A percentile compares a stretch with the other conserved stretches of the same genome.
Evolutionary conservation across 1,140 invertebrate species (phyloP).

Genomic region (Dendroctonus ponderosae): DNA sequence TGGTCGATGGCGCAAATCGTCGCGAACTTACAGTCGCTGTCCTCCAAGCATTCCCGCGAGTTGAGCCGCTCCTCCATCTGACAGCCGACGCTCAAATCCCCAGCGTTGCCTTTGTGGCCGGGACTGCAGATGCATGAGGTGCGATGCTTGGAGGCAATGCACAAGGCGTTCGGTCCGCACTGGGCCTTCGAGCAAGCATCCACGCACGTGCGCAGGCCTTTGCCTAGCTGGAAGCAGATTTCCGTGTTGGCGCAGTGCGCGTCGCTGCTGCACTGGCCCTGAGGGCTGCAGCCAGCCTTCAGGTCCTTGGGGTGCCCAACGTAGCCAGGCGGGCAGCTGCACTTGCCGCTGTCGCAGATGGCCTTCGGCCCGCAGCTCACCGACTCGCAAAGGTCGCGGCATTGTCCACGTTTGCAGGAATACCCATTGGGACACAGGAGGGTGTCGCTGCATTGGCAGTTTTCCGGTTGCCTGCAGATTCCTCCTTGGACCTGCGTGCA

Average conservation of each 20-base stretch:
- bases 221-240: constrained; percentile 81
- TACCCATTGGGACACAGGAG: constrained; percentile 73
- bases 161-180: constrained; percentile 87
- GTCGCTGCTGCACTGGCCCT: constrained; percentile 74
- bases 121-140: constrained; percentile 82
- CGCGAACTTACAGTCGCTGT: constrained; percentile 68
- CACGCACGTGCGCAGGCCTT: constrained; percentile 75
- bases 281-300: constrained; percentile 64
- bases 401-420: constrained; percentile 67
- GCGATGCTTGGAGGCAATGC: constrained; percentile 76
- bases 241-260: constrained; percentile 75
- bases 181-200: constrained; percentile 83
- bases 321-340: constrained; percentile 75
- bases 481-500: constrained; percentile 68
- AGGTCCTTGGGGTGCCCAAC: constrained; percentile 74
- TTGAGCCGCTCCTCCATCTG: constrained; percentile 62
- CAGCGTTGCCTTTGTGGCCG: constrained; percentile 76
- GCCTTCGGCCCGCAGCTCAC: constrained; percentile 79
- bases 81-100: constrained; percentile 73
- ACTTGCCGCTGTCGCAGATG: constrained; percentile 74
- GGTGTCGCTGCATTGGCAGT: constrained; percentile 68
- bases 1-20: constrained; percentile 61
- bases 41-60: constrained; percentile 62
- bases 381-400: constrained; percentile 70
- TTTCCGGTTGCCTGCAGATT: constrained; percentile 65